Evolutionary conservation across 1,140 invertebrate species (phyloP).

Genomic region (Drosophila setifemur): DNA sequence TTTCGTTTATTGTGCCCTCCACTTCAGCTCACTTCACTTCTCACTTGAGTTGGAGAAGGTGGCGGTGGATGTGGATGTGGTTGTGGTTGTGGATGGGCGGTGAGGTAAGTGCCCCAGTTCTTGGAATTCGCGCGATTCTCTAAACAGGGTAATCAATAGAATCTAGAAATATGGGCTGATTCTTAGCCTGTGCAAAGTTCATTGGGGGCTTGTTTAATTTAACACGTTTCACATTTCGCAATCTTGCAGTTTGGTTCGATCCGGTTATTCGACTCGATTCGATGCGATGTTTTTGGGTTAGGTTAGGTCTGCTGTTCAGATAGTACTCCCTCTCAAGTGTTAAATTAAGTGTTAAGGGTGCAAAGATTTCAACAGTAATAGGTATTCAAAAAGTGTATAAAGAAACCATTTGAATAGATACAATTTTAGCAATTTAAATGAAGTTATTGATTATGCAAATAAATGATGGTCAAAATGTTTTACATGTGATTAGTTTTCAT

Average conservation of each 20-base stretch:
- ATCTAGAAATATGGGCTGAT: slow-evolving; percentile 34
- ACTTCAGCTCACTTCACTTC: slow-evolving; percentile 12
- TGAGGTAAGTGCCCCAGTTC: slow-evolving; percentile 9
- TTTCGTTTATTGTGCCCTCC: slow-evolving; percentile 53
- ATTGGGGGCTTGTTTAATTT: slow-evolving; percentile 23
- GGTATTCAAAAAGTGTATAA: background rate
- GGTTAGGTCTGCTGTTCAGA: slow-evolving; percentile 37
- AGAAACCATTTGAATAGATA: no score
- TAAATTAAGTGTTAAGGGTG: slow-evolving; percentile 6
- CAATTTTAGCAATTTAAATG: no score
- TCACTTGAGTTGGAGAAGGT: slow-evolving; percentile 11
- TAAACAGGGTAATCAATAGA: slow-evolving; percentile 19
- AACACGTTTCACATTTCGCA: slow-evolving; percentile 32
- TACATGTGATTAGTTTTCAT: no score
- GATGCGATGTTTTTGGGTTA: slow-evolving; percentile 24
- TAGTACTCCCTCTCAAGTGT: slow-evolving; percentile 25
- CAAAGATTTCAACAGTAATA: background rate
- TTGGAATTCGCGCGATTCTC: slow-evolving; percentile 20
- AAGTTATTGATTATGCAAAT: no score
- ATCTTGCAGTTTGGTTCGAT: slow-evolving; percentile 12
- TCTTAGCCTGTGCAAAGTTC: slow-evolving; percentile 29
- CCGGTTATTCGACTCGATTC: slow-evolving; percentile 1
- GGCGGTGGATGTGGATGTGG: no score
- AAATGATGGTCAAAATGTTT: no score
- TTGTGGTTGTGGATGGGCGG: no score